Evolutionary conservation across 2,113 vertebrate genomes (phyloP), one percentile per base, ranked within the genome.

Genomic region (Peucedramus taeniatus): DNA sequence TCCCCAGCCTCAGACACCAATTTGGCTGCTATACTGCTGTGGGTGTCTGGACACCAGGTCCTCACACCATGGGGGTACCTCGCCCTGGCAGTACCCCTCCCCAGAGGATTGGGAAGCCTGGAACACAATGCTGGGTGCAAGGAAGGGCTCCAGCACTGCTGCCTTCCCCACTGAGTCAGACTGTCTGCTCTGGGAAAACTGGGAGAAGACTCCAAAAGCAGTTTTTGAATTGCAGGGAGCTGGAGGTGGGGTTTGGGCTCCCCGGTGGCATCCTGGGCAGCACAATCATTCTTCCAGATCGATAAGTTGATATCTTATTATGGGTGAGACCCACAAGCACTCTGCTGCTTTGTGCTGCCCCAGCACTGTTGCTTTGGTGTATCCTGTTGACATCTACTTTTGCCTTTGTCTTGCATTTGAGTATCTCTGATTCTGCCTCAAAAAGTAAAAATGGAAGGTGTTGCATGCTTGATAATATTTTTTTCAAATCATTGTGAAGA

Each of bases 211-310:
- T 15, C 31, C 15, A 5, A 49, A 82, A 53, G 24, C 33, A 24
- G 22, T 19, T 88, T 75, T 50, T 56, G 6, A 71, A 37, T 53
- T 40, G 37, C 14, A 64, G 16, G 30, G 45, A 83, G 35, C 37
- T 6, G 1, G 33, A 68, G 30, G 5, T 76, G 61, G 44, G 33
- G 18, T 44, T 91, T 40, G 31, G 44, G 15, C 30, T 86, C 24
- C 23, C 13, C 0, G 0, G 9, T 26, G 37, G 21, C 0, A 0
- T 72, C 31, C 33, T 56, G 68, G 42, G 33, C 37, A 44, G 81
- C 40, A 47, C 24, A 65, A 33, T n/a, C 28, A 91, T 68, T 70
- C 53, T 83, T 80, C 71, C 28, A 37, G 45, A n/a, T 83, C 10
- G 1, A 1, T 54, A 78, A 91, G 42, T 87, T 5, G 0, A 5